Conservation (phyloP, 2,113 vertebrate genomes). For the Deroptyus accipitrinus region DNA sequence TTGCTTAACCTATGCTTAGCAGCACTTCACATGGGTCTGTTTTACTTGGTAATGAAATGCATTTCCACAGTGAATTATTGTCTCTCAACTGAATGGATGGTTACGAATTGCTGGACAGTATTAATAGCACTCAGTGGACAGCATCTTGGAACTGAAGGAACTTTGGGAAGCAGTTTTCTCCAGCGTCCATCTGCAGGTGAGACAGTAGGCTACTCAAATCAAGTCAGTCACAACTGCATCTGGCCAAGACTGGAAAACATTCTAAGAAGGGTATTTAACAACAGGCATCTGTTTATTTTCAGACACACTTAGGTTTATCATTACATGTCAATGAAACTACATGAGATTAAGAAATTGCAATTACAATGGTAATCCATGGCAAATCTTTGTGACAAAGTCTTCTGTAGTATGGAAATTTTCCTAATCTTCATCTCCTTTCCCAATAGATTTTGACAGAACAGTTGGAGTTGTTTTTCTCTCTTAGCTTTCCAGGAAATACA, state of each 20-base stretch:
- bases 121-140: not conserved
- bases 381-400: not conserved
- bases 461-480: not conserved
- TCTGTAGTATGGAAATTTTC: not conserved
- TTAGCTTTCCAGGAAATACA: not conserved
- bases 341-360: not conserved
- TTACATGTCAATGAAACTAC: not conserved
- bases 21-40: not conserved
- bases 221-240: not conserved
- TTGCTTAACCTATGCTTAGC: not conserved
- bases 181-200: not conserved
- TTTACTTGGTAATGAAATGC: not conserved
- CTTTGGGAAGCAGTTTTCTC: not conserved
- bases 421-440: not conserved
- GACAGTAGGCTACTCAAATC: accelerated
- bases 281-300: not conserved
- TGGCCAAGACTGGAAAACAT: not conserved
- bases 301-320: not conserved
- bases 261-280: not conserved
- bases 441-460: not conserved
- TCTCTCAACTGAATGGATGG: not conserved
- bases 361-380: not conserved
- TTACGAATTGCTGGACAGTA: not conserved
- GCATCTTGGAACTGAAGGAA: not conserved
- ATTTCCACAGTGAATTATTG: not conserved